Conservation (phyloP, 1,140 invertebrate genomes). For the Megathymus violae region DNA sequence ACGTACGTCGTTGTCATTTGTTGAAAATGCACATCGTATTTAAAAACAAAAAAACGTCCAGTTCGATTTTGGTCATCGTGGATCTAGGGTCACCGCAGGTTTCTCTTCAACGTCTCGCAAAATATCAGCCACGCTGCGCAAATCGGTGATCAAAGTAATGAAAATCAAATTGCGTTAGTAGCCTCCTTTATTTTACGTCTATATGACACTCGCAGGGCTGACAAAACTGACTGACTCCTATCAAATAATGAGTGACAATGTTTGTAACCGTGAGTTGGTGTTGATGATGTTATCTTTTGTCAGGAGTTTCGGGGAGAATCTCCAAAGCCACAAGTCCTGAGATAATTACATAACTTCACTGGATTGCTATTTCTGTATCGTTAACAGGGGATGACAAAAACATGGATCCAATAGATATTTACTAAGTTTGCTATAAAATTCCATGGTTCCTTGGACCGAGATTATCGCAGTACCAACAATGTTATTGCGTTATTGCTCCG, state of each 20-base stretch:
- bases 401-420: no score
- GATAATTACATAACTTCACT: neutral
- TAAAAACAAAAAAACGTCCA: constrained; percentile 65
- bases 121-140: constrained; percentile 72
- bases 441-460: no score
- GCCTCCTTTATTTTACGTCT: constrained; percentile 47
- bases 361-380: neutral
- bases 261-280: neutral
- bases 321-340: neutral
- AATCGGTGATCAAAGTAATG: constrained; percentile 80
- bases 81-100: constrained; percentile 20
- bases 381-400: no score
- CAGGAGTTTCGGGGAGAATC: neutral
- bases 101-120: constrained; percentile 33
- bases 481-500: no score
- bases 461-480: no score
- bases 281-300: neutral
- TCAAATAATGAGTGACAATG: constrained; percentile 31
- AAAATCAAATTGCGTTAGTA: constrained; percentile 81
- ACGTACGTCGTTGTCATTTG: constrained; percentile 76
- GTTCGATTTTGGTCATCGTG: constrained; percentile 42
- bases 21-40: constrained; percentile 70
- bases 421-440: no score
- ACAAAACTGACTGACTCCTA: constrained; percentile 32
- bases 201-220: constrained; percentile 27